Percentiles rank a stretch among this genome's conserved stretches.
These are phyloP conservation scores for Neoitamus cyanurus DNA, from an alignment of 2,888 invertebrate species.

Conservation along the genomic window DNA sequence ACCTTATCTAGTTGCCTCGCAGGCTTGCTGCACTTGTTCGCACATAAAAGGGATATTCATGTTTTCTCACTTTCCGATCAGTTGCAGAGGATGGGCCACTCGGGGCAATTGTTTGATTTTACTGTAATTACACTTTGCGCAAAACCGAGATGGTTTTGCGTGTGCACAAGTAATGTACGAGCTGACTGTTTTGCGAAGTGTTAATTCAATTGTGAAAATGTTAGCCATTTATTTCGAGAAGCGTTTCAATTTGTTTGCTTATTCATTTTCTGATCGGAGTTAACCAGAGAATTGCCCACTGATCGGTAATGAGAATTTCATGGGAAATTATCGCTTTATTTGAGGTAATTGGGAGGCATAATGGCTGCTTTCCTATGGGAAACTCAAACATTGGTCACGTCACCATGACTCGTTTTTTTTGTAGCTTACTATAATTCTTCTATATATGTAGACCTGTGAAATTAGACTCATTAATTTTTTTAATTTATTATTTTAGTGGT, in stretches of 20 bases:
- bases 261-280: background rate
- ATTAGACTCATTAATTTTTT: no score
- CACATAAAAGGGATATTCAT: conserved; percentile 12
- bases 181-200: background rate
- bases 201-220: background rate
- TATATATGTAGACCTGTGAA: no score
- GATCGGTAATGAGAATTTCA: no score
- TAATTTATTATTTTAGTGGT: no score
- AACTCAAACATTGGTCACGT: no score
- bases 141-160: background rate
- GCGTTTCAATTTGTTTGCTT: background rate
- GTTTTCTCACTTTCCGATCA: conserved; percentile 1
- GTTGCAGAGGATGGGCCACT: background rate
- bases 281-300: background rate
- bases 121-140: background rate
- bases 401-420: no score
- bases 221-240: background rate
- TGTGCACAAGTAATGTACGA: background rate
- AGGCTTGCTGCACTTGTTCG: conserved; percentile 25
- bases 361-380: no score
- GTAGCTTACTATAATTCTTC: no score
- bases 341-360: no score
- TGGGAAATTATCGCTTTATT: no score
- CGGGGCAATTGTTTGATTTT: background rate
- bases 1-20: conserved; percentile 6